Evolutionary conservation across 2,888 invertebrate species (phyloP).

Genomic region (Drosophila paranaensis): DNA sequence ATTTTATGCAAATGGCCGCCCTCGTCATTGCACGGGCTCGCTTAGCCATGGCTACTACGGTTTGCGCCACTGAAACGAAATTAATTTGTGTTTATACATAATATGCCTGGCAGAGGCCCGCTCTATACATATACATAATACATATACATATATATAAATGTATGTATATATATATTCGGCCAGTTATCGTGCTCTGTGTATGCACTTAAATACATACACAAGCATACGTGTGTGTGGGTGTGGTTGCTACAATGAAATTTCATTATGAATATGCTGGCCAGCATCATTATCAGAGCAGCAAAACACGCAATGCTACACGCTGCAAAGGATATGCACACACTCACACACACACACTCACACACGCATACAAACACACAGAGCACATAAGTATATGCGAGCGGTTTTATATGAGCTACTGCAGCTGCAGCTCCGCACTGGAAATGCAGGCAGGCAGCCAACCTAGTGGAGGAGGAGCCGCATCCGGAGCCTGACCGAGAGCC

Average conservation of each 20-base stretch:
- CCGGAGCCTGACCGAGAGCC: constrained; percentile 20
- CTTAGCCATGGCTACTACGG: constrained; percentile 68
- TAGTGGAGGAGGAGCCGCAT: constrained; percentile 24
- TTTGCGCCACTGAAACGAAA: constrained; percentile 80
- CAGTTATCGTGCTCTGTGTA: constrained; percentile 49
- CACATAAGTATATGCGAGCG: constrained; percentile 65
- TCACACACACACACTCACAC: constrained; percentile 24
- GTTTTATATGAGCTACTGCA: constrained; percentile 70
- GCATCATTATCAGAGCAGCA: constrained; percentile 79
- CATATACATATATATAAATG: background rate
- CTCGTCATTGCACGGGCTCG: constrained; percentile 71
- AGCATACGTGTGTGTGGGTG: constrained; percentile 32
- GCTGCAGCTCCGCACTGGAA: constrained; percentile 38
- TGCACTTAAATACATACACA: constrained; percentile 52
- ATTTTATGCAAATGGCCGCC: constrained; percentile 82
- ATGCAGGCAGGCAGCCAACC: constrained; percentile 52
- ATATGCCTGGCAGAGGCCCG: constrained; percentile 67
- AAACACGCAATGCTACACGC: constrained; percentile 75
- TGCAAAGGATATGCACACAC: constrained; percentile 69
- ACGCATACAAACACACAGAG: constrained; percentile 12
- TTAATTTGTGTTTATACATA: constrained; percentile 82
- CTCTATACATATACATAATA: constrained; percentile 15
- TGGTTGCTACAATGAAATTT: constrained; percentile 76
- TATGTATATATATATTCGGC: constrained; percentile 21
- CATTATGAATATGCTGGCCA: constrained; percentile 78